These are phyloP conservation scores for Frankliniella intonsa DNA, from an alignment of 2,888 invertebrate species.

Conservation along the genomic window DNA sequence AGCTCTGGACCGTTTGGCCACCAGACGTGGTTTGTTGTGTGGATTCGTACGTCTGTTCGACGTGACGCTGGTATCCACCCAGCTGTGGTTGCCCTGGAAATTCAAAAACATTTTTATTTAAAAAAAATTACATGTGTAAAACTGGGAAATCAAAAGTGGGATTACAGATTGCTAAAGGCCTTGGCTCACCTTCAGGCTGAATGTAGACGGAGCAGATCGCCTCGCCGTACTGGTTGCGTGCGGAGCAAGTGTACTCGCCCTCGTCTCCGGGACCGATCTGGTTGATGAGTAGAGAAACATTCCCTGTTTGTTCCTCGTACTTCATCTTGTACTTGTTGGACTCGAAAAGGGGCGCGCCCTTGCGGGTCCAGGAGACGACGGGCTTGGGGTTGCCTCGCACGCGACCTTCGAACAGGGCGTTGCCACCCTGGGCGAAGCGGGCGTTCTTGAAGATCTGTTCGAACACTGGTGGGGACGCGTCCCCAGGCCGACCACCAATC, in stretches of 20 bases:
- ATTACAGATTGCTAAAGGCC: neutral
- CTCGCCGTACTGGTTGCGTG: constrained; percentile 92
- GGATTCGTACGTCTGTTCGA: constrained; percentile 60
- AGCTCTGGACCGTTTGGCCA: constrained; percentile 53
- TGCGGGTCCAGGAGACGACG: constrained; percentile 84
- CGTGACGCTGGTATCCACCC: constrained; percentile 57
- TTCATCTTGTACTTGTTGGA: constrained; percentile 84
- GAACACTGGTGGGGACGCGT: constrained; percentile 87
- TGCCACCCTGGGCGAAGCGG: constrained; percentile 90
- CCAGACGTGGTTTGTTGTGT: constrained; percentile 59
- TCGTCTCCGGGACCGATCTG: constrained; percentile 94
- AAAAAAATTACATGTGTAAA: neutral
- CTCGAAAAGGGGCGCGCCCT: constrained; percentile 75
- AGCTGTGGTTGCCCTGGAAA: constrained; percentile 35
- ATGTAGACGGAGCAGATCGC: constrained; percentile 94
- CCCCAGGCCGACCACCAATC: constrained; percentile 54
- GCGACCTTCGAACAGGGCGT: constrained; percentile 87
- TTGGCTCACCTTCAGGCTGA: constrained; percentile 69
- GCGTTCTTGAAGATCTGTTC: constrained; percentile 94
- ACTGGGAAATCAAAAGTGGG: neutral
- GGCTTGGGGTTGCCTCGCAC: constrained; percentile 89
- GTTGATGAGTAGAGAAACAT: constrained; percentile 85
- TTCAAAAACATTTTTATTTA: constrained; percentile 27
- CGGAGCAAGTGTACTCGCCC: constrained; percentile 93
- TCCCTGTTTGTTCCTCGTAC: constrained; percentile 86